Evolutionary conservation across 2,113 vertebrate genomes (phyloP).

Genomic region (Prolemur simus): DNA sequence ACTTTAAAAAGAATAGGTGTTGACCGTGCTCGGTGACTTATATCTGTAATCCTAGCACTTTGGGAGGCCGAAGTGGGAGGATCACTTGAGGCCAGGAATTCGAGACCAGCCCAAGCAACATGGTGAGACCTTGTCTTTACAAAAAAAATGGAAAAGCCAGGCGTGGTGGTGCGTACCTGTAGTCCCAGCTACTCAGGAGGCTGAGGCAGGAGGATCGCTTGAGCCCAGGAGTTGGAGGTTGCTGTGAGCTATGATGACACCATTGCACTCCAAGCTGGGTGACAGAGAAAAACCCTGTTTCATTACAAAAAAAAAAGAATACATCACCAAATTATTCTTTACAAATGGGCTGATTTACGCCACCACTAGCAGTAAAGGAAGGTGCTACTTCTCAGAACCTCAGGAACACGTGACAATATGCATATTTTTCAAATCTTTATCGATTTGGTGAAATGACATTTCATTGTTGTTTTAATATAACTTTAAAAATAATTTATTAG

Average conservation of each 20-base stretch:
- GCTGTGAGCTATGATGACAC: background rate
- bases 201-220: background rate
- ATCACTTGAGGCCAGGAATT: background rate
- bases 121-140: too few relatives aligned
- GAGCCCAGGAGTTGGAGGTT: background rate
- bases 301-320: background rate
- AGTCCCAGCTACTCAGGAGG: background rate
- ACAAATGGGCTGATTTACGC: background rate
- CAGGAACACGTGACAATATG: background rate
- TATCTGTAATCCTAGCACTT: background rate
- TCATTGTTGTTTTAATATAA: background rate
- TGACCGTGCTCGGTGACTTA: background rate
- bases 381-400: background rate
- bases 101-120: background rate
- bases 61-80: background rate
- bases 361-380: background rate
- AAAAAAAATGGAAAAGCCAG: background rate
- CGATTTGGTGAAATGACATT: background rate
- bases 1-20: background rate
- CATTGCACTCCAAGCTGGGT: background rate
- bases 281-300: background rate
- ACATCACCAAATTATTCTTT: background rate
- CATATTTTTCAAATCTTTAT: background rate
- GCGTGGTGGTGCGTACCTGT: background rate
- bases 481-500: background rate